These are phyloP conservation scores for Echinops telfairi DNA, from an alignment of 2,113 vertebrate species.

Conservation along the genomic window DNA sequence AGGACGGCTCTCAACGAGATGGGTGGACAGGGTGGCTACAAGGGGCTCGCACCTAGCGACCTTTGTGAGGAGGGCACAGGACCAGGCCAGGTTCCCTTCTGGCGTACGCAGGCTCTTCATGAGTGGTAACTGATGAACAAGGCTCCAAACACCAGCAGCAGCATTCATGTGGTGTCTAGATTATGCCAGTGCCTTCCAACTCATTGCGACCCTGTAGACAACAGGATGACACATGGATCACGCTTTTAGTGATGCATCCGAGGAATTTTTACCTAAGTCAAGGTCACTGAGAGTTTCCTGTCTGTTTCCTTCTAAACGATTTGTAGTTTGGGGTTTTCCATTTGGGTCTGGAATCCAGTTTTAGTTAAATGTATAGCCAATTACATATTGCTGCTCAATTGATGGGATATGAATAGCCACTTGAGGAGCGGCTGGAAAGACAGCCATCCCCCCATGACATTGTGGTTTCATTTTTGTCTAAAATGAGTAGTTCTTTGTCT, in stretches of 20 bases:
- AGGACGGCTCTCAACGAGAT: no score
- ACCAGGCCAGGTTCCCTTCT: no score
- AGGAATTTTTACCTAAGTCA: neutral
- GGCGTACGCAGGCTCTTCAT: no score
- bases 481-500: neutral
- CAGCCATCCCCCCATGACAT: neutral
- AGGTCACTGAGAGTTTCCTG: no score
- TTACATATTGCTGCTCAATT: neutral
- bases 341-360: neutral
- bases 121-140: no score
- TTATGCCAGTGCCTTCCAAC: no score
- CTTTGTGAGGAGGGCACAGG: no score
- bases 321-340: neutral
- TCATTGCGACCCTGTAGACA: no score
- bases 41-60: no score
- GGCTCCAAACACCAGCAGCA: no score
- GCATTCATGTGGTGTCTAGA: no score
- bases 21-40: no score
- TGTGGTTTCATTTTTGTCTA: neutral
- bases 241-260: neutral
- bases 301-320: neutral
- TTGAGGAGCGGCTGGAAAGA: neutral
- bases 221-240: neutral
- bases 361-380: neutral
- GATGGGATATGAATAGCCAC: neutral